A percentile compares a stretch with the other conserved stretches of the same genome.
These are phyloP conservation scores for Oscheius sp. DNA, from an alignment of 2,888 invertebrate genomes.

Conservation along the genomic window DNA sequence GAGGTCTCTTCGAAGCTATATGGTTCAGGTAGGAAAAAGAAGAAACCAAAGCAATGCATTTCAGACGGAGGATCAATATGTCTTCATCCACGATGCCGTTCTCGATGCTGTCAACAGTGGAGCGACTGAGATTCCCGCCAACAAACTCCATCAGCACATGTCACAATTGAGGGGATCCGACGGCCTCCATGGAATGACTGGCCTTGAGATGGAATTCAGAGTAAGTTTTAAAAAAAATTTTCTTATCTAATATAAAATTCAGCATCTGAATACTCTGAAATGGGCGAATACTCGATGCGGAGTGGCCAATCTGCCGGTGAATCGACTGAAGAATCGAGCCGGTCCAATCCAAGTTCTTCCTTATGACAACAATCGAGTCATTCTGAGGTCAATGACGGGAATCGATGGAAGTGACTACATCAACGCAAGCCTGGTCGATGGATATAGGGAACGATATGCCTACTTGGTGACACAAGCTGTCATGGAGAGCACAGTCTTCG, in stretches of 20 bases:
- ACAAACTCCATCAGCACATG: slow-evolving; percentile 91
- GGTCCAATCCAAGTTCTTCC: slow-evolving; percentile 96
- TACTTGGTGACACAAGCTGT: slow-evolving; percentile 99
- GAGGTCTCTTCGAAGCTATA: slow-evolving; percentile 96
- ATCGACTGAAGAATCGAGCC: slow-evolving; percentile 90
- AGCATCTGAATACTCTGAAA: slow-evolving; percentile 89
- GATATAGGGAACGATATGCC: slow-evolving; percentile 78
- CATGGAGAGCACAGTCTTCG: slow-evolving; percentile 91
- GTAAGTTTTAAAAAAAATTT: neutral
- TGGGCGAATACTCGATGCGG: slow-evolving; percentile 92
- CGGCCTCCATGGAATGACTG: slow-evolving; percentile 35
- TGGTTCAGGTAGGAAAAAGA: slow-evolving; percentile 81
- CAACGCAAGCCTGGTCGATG: slow-evolving; percentile 97
- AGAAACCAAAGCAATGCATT: neutral
- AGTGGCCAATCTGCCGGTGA: slow-evolving; percentile 92
- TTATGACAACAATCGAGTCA: slow-evolving; percentile 83
- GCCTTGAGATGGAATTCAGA: slow-evolving; percentile 49
- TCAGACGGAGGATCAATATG: slow-evolving; percentile 78
- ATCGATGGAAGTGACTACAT: slow-evolving; percentile 86
- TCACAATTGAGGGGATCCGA: slow-evolving; percentile 73
- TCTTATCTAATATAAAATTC: slow-evolving; percentile 74
- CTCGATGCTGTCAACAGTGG: slow-evolving; percentile 96
- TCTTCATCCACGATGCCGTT: slow-evolving; percentile 97
- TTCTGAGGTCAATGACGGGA: slow-evolving; percentile 45
- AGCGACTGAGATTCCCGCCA: slow-evolving; percentile 87